Conservation (phyloP, 2,113 vertebrate species). For the Oceanodroma tethys region DNA sequence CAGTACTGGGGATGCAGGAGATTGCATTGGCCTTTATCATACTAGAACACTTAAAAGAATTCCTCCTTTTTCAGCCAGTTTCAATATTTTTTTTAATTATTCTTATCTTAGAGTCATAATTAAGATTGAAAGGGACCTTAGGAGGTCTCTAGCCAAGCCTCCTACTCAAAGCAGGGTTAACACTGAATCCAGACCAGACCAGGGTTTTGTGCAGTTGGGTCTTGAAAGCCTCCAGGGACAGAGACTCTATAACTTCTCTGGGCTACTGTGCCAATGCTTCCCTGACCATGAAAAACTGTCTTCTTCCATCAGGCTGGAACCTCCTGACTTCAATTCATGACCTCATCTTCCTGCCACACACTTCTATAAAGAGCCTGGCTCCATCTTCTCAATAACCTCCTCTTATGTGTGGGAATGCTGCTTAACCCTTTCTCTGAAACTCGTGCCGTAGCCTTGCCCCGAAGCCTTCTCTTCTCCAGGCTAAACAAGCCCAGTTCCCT, state of each 20-base stretch:
- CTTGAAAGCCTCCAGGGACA: background rate
- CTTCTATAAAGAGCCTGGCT: background rate
- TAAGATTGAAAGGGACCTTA: background rate
- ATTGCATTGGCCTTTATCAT: background rate
- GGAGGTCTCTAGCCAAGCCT: background rate
- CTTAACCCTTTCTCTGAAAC: background rate
- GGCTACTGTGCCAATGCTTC: background rate
- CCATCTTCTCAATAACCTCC: background rate
- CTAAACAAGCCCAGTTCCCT: background rate
- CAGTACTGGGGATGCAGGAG: background rate
- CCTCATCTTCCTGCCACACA: background rate
- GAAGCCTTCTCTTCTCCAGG: background rate
- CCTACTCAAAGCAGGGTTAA: background rate
- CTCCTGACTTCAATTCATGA: background rate
- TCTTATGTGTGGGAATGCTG: background rate
- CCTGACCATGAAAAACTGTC: background rate
- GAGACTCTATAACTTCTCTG: background rate
- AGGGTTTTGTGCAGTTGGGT: background rate
- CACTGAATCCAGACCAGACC: background rate
- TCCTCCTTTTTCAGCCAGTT: background rate
- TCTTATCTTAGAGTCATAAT: background rate
- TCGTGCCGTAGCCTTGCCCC: fast-evolving
- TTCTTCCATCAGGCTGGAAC: background rate
- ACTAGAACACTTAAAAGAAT: background rate
- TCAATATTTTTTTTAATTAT: background rate